Base-by-base conservation (phyloP, 2,888 invertebrate genomes). In the Matsumyia berberina region DNA sequence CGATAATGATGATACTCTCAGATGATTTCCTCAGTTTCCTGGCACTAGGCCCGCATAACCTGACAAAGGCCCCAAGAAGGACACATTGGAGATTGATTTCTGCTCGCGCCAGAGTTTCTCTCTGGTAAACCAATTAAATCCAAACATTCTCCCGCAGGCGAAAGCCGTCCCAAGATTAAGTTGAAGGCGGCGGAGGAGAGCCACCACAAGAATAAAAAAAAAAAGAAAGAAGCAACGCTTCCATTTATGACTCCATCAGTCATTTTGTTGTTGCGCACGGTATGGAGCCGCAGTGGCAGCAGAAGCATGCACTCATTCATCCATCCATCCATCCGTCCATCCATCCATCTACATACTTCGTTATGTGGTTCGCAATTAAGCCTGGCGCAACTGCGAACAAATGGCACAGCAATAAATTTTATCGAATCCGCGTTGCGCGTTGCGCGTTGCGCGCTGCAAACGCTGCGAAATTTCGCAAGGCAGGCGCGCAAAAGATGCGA, bases 231-330 rank as follows among this genome's bases (percentile, higher is more conserved):
- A 51, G 73, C 62, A 83, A 73, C 53, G 66, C 62, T 80, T 85
- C 85, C 74, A 85, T 79, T 85, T 85, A 85, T 80, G 85, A 85
- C 79, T 85, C 85, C 85, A 85, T 85, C 85, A 85, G 69, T 85
- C 85, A 85, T 85, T n/a, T 66, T 74, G 74, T 57, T 46, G 58
- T 24, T 24, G 24, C 31, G 2, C 49, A 58, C 24, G 4, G n/a
- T n/a, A 24, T 55, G 24, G 55, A 79, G 46, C 49, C 17, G 39
- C 66, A 37, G 72, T 44, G 44, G 69, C 74, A 62, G 74, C 55
- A 55, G 60, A 39, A 81, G 55, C 57, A 73, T 42, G 19, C 66
- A 73, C 72, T 42, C 62, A 69, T 33, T 51, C 66, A 70, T 69
- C 67, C 67, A 60, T 64, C 53, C 44, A 58, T n/a, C 29, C 60